A percentile compares a stretch with the other conserved stretches of the same genome.
Conservation (phyloP, 2,113 vertebrate species). For the Nycticorax nycticorax region DNA sequence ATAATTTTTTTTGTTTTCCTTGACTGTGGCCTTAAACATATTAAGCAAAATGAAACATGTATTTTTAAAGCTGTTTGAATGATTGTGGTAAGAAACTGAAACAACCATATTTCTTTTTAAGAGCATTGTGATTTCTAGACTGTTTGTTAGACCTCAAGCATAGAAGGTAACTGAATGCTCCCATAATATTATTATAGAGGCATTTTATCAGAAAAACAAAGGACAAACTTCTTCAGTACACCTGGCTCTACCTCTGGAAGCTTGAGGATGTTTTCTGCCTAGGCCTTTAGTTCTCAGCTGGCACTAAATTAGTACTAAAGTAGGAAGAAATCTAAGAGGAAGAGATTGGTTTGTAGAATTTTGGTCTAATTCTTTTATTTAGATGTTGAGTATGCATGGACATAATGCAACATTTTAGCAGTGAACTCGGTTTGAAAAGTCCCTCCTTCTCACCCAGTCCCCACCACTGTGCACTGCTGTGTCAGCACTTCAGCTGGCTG, state of each 20-base stretch:
- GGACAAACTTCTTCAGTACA: background rate
- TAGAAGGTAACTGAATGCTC: background rate
- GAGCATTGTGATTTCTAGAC: background rate
- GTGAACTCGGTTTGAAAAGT: background rate
- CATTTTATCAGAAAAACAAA: background rate
- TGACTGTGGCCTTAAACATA: background rate
- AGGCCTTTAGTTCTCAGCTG: background rate
- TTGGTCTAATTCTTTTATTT: background rate
- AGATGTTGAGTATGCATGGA: fast-evolving
- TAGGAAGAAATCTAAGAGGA: background rate
- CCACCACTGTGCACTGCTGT: too few species aligned
- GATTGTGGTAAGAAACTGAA: background rate
- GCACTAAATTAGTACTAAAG: background rate
- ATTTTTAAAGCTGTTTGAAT: background rate
- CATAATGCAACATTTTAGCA: background rate
- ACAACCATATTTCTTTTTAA: background rate
- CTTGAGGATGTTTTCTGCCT: background rate
- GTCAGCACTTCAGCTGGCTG: fast-evolving
- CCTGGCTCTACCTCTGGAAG: background rate
- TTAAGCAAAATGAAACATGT: background rate
- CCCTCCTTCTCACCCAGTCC: background rate
- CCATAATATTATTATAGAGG: background rate
- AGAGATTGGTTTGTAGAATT: background rate
- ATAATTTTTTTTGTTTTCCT: background rate
- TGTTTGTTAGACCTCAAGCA: background rate